phyloP scores from a whole-genome alignment of 2,113 vertebrate species.

The Hyla sarda region DNA sequence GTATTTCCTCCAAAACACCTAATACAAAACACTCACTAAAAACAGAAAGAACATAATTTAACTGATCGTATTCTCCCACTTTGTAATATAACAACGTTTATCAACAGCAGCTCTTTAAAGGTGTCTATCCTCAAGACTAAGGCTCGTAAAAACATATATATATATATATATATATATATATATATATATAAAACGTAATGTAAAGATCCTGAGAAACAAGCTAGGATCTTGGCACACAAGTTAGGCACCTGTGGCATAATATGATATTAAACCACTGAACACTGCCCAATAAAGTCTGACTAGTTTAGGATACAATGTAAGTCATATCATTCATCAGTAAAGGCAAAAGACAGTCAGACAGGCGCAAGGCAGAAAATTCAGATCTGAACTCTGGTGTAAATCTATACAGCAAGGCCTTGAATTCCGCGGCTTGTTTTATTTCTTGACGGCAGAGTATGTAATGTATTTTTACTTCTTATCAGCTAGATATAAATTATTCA shows the following conservation, averaged over 20 bases:
- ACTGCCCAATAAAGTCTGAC: no score
- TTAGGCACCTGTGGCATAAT: not conserved
- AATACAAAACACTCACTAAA: no score
- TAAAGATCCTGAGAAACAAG: not conserved
- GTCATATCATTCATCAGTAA: not conserved
- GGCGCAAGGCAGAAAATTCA: not conserved
- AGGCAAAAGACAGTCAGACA: not conserved
- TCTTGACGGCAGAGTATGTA: not conserved
- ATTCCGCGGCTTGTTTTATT: conserved; percentile 4
- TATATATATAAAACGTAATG: no score
- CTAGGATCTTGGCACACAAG: not conserved
- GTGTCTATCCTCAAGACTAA: no score
- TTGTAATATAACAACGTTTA: no score
- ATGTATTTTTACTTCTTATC: conserved; percentile 1
- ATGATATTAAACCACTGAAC: no score
- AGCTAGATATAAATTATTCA: not conserved
- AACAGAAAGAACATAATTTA: no score
- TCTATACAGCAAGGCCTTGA: not conserved
- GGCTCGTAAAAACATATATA: no score
- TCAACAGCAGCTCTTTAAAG: no score
- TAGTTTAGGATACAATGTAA: not conserved
- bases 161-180: no score
- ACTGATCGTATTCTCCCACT: no score
- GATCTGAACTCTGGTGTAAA: not conserved
- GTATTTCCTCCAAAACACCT: no score